Evolutionary conservation across 2,888 invertebrate genomes (phyloP).

Genomic region (Agrilus biguttatus): DNA sequence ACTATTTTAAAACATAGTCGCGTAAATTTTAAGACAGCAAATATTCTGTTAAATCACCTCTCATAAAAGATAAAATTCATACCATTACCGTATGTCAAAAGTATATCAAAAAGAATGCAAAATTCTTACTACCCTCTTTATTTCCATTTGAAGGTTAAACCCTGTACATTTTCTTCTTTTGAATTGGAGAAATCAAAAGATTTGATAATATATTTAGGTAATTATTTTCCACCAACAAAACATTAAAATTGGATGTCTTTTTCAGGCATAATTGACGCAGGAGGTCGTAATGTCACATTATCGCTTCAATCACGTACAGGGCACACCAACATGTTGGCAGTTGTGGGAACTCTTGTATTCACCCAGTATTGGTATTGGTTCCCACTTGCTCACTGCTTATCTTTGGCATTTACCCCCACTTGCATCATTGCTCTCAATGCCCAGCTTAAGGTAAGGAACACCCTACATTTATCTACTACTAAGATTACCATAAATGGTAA

Average conservation of each 20-base stretch:
- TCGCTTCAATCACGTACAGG: conserved; percentile 92
- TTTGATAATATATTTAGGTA: too few species aligned
- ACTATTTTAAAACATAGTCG: too few species aligned
- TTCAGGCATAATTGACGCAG: conserved; percentile 60
- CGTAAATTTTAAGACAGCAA: too few species aligned
- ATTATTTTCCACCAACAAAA: too few species aligned
- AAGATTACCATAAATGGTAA: background rate
- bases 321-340: conserved; percentile 92
- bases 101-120: too few species aligned
- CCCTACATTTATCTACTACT: background rate
- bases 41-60: too few species aligned
- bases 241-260: background rate
- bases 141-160: too few species aligned
- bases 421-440: conserved; percentile 89
- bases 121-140: too few species aligned
- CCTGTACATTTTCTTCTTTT: too few species aligned
- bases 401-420: conserved; percentile 91
- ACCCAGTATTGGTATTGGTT: conserved; percentile 99
- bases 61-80: too few species aligned
- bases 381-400: conserved; percentile 90
- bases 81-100: too few species aligned
- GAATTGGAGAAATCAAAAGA: too few species aligned
- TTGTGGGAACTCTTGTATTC: conserved; percentile 93
- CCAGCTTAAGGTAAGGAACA: conserved; percentile 50
- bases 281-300: conserved; percentile 90